Percentiles rank a stretch among this genome's conserved stretches.
Evolutionary conservation across 1,140 invertebrate species (phyloP).

Genomic region (Aphidius ervi): DNA sequence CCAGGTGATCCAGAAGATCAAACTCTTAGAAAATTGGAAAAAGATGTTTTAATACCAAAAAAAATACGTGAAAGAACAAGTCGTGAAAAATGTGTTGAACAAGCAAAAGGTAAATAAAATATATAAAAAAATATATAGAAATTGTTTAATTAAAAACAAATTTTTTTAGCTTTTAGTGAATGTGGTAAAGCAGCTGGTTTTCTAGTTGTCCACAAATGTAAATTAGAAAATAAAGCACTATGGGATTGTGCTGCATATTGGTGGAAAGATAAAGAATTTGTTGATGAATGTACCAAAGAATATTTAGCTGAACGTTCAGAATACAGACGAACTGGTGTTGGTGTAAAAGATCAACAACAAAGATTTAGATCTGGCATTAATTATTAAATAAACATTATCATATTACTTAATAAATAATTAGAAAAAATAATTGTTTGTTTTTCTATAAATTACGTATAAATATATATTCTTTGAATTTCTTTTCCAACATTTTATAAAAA

Average conservation of each 20-base stretch:
- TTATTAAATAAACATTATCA: background rate
- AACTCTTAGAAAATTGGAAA: constrained; percentile 77
- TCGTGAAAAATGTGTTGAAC: constrained; percentile 67
- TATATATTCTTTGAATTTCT: background rate
- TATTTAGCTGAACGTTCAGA: constrained; percentile 79
- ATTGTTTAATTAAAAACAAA: constrained; percentile 12
- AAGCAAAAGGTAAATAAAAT: constrained; percentile 58
- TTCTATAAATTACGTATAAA: no score
- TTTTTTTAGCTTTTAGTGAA: constrained; percentile 61
- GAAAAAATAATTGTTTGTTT: no score
- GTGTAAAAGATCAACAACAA: constrained; percentile 47
- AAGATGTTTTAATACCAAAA: constrained; percentile 79
- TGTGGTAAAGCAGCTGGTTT: constrained; percentile 71
- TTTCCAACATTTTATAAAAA: background rate
- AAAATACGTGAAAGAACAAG: constrained; percentile 76
- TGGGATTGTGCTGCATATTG: constrained; percentile 69
- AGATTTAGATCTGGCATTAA: background rate
- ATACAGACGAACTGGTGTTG: constrained; percentile 74
- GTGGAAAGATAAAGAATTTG: constrained; percentile 75
- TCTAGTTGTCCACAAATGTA: constrained; percentile 70
- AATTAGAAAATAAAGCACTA: constrained; percentile 64
- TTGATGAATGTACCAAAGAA: constrained; percentile 67
- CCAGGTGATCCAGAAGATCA: constrained; percentile 81
- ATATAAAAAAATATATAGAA: background rate
- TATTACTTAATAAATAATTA: no score